phyloP scores from a whole-genome alignment of 2,797 vertebrate genomes.

The Bovichtus diacanthus region DNA sequence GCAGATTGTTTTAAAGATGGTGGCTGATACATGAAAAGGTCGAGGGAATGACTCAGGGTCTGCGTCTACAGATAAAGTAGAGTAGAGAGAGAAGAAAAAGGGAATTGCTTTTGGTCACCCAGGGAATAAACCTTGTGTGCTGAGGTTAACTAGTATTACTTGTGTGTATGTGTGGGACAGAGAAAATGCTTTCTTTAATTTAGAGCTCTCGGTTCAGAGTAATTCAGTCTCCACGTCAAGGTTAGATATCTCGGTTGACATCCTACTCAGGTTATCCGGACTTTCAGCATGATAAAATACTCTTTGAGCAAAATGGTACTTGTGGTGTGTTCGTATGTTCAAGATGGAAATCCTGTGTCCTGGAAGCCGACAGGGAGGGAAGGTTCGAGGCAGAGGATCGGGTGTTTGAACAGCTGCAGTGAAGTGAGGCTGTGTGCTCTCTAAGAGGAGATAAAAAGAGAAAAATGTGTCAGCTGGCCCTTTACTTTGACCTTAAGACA shows the following conservation, averaged over 20 bases:
- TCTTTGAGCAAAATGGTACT: background rate
- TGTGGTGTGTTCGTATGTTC: background rate
- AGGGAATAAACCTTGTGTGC: constrained; percentile 48
- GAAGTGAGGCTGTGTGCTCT: constrained; percentile 26
- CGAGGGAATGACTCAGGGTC: constrained; percentile 32
- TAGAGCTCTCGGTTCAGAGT: constrained; percentile 23
- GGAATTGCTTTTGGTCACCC: constrained; percentile 60
- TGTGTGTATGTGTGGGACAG: constrained; percentile 29
- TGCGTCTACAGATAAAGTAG: constrained; percentile 57
- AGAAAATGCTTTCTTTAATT: constrained; percentile 55
- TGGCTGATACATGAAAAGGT: constrained; percentile 26
- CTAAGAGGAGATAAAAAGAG: constrained; percentile 39
- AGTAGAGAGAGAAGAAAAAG: constrained; percentile 25
- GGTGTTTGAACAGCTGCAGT: constrained; percentile 52
- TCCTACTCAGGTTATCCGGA: constrained; percentile 21
- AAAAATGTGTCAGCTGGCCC: constrained; percentile 40
- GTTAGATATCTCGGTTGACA: constrained; percentile 31
- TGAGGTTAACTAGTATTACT: constrained; percentile 58
- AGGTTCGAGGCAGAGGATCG: background rate
- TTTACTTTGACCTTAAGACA: constrained; percentile 50
- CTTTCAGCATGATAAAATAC: constrained; percentile 1
- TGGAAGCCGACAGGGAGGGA: background rate
- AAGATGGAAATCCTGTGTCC: constrained; percentile 4
- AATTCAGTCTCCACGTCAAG: constrained; percentile 6
- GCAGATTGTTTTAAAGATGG: constrained; percentile 26